Conservation (phyloP, 2,113 vertebrate genomes). For the Sturnus vulgaris region DNA sequence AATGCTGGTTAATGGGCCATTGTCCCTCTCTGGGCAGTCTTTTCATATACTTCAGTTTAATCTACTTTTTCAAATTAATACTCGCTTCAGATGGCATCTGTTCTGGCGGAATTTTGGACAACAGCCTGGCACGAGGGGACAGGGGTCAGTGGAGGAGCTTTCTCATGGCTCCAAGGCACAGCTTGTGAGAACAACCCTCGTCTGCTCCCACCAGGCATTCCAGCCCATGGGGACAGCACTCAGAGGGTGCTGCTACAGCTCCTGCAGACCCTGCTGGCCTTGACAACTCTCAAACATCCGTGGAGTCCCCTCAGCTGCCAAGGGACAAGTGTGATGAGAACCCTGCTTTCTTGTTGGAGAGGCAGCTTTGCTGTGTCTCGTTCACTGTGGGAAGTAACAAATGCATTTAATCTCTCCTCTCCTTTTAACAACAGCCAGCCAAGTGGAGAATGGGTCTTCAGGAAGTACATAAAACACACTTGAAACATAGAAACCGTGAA, state of each 20-base stretch:
- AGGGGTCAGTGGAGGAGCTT: not conserved
- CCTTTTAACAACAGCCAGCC: not conserved
- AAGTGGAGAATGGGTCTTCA: not conserved
- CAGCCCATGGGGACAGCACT: not conserved
- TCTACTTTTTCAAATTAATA: not conserved
- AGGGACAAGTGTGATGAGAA: not conserved
- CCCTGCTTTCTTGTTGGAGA: not conserved
- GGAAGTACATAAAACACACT: not conserved
- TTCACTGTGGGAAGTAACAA: not conserved
- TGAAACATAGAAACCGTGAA: not conserved
- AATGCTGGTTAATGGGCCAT: not conserved
- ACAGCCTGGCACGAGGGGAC: not conserved
- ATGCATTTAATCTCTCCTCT: not conserved
- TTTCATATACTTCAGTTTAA: not conserved
- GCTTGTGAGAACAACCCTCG: not conserved
- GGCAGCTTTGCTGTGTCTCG: not conserved
- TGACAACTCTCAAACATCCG: accelerated
- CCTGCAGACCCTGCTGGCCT: not conserved
- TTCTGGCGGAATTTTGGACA: not conserved
- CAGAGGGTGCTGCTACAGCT: not conserved
- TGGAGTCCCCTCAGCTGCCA: not conserved
- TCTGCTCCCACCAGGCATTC: not conserved
- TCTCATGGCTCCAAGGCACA: not conserved
- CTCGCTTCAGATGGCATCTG: not conserved
- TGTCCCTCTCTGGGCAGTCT: not conserved